These are phyloP conservation scores for Folsomia manolachei DNA, from an alignment of 2,888 invertebrate species.

Conservation along the genomic window DNA sequence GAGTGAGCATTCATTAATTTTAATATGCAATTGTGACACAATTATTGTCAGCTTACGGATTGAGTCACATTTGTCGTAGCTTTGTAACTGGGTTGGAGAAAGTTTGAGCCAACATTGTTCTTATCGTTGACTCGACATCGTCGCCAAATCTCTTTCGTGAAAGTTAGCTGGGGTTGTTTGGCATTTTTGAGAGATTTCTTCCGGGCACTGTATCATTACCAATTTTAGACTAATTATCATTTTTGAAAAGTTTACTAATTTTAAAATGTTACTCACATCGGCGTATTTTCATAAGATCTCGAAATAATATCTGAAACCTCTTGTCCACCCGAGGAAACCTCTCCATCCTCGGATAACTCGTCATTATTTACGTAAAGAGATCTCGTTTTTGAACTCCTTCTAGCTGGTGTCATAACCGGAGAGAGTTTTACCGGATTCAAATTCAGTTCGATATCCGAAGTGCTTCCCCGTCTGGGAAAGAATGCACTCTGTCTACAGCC, in stretches of 20 bases:
- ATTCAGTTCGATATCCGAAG: constrained; percentile 42
- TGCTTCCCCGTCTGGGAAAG: constrained; percentile 36
- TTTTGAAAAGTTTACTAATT: not conserved
- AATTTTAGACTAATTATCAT: constrained; percentile 7
- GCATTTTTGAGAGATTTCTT: constrained; percentile 45
- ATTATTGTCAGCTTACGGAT: not conserved
- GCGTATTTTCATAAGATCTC: constrained; percentile 49
- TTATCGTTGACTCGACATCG: constrained; percentile 41
- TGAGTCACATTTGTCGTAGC: constrained; percentile 36
- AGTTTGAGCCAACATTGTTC: constrained; percentile 18
- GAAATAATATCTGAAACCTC: constrained; percentile 50
- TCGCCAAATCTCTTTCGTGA: constrained; percentile 49
- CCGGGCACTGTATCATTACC: constrained; percentile 34
- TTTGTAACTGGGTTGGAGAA: constrained; percentile 29
- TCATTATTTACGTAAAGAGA: constrained; percentile 42
- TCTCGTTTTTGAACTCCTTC: constrained; percentile 35
- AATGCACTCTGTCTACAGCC: not conserved
- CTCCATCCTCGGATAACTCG: constrained; percentile 46
- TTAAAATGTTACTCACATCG: constrained; percentile 38
- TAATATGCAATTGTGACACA: not conserved
- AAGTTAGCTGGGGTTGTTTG: constrained; percentile 37
- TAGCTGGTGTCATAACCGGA: constrained; percentile 4
- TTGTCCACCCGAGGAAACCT: constrained; percentile 48
- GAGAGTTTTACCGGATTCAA: constrained; percentile 33
- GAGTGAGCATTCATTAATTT: too few relatives aligned